A percentile compares a stretch with the other conserved stretches of the same genome.
Evolutionary conservation across 2,113 vertebrate genomes (phyloP).

Genomic region (Xenopus borealis): DNA sequence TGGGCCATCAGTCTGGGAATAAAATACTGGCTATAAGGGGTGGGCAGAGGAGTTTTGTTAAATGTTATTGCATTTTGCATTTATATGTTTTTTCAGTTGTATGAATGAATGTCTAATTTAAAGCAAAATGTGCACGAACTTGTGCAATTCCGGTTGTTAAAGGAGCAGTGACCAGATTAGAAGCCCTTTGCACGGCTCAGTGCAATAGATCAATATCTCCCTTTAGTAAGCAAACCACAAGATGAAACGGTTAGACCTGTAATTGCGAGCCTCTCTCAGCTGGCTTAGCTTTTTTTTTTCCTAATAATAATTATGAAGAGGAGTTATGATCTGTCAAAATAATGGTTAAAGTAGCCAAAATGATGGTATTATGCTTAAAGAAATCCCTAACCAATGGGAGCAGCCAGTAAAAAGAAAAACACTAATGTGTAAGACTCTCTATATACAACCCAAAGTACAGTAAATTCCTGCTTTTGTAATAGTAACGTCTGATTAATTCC

Average conservation of each 20-base stretch:
- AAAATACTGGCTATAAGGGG: not conserved
- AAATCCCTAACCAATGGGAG: not conserved
- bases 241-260: conserved; percentile 12
- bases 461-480: not conserved
- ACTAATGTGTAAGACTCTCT: not conserved
- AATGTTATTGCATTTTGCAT: too few relatives aligned
- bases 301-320: conserved; percentile 27
- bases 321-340: conserved; percentile 34
- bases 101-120: not conserved
- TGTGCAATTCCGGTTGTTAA: conserved; percentile 4
- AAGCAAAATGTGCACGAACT: not conserved
- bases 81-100: too few relatives aligned
- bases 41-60: not conserved
- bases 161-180: conserved; percentile 6
- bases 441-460: not conserved
- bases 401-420: not conserved
- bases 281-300: not conserved
- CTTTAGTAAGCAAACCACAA: conserved; percentile 12
- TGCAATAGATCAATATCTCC: conserved; percentile 32
- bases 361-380: conserved; percentile 13
- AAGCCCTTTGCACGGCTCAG: conserved; percentile 3
- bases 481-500: not conserved
- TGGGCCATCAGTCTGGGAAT: not conserved
- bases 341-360: conserved; percentile 30
- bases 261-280: not conserved